Evolutionary conservation across 2,113 vertebrate genomes (phyloP), one percentile per base, ranked within the genome.

Genomic region (Corythoichthys haematopterus): DNA sequence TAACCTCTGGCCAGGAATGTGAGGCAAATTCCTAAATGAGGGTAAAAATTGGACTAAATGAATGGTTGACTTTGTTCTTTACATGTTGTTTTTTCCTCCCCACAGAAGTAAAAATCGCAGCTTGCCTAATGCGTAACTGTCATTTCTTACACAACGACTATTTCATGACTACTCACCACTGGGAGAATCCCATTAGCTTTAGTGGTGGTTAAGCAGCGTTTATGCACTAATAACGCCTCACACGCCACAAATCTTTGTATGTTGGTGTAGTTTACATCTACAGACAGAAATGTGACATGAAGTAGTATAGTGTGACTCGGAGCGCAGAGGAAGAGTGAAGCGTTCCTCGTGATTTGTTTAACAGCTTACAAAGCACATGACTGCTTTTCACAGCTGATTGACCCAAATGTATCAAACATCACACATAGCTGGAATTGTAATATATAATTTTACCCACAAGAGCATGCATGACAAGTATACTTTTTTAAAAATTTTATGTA

Each of bases 351-450:
- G 88, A 89, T 86, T 86, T 75, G 66, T 55, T 38, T 45, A 64
- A 82, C 81, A 77, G 80, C 88, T 89, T 84, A 86, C 33, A 64
- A 70, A 82, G 58, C 88, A 81, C 86, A 89, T 90, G 87, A 89
- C 84, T 84, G 81, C 66, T 57, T 61, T 76, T 84, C 71, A 55
- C 57, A 78, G 52, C 48, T 71, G 59, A 80, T 73, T 81, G 68
- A 74, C 53, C 43, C 35, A 68, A 12, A 6, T 62, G 37, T 60
- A 43, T 1, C 71, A 48, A 38, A 15, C 14, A 63, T 56, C 38
- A 7, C 40, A 10, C 5, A 47, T 37, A 20, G 2, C 36, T 10
- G 9, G 20, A 28, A 20, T 35, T n/a, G 14, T n/a, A 37, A 36
- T 35, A 36, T 38, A 36, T 43, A 28, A 11, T 55, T 52, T 51